Evolutionary conservation across 2,888 invertebrate species (phyloP).

Genomic region (Ceratothoa steindachneri): DNA sequence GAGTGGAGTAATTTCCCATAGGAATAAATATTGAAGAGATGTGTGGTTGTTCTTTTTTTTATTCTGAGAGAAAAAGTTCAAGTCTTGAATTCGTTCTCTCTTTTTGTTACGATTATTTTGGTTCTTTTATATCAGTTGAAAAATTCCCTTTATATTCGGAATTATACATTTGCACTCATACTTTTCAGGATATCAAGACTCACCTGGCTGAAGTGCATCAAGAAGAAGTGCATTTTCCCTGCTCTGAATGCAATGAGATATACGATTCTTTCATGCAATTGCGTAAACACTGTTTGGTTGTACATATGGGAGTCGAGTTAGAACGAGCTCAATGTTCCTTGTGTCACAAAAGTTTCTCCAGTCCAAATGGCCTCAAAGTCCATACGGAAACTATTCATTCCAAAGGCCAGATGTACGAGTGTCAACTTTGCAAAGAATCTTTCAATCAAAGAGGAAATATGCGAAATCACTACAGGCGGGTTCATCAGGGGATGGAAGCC

Average conservation of each 20-base stretch:
- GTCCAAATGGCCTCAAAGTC: slow-evolving; percentile 30
- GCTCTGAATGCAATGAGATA: slow-evolving; percentile 28
- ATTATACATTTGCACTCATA: no score
- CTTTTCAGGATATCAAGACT: slow-evolving; percentile 34
- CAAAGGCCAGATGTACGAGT: slow-evolving; percentile 30
- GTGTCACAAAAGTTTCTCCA: slow-evolving; percentile 31
- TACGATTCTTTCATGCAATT: slow-evolving; percentile 41
- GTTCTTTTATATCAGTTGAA: no score
- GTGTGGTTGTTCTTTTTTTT: no score
- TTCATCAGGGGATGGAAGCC: slow-evolving; percentile 35
- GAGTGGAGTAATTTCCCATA: no score
- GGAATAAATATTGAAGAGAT: no score
- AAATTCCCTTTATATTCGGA: no score
- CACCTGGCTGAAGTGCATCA: slow-evolving; percentile 35
- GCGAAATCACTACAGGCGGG: slow-evolving; percentile 36
- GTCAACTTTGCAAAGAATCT: slow-evolving; percentile 30
- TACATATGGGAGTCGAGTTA: slow-evolving; percentile 37
- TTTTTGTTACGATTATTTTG: no score
- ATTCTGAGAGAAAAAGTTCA: no score
- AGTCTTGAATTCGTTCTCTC: no score
- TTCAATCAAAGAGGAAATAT: slow-evolving; percentile 41
- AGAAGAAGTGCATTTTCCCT: slow-evolving; percentile 39
- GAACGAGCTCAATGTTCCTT: slow-evolving; percentile 24
- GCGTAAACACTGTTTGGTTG: slow-evolving; percentile 31
- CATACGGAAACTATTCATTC: slow-evolving; percentile 34